These are phyloP conservation scores for Drosophila guanche DNA, from an alignment of 1,140 invertebrate genomes.

Conservation along the genomic window DNA sequence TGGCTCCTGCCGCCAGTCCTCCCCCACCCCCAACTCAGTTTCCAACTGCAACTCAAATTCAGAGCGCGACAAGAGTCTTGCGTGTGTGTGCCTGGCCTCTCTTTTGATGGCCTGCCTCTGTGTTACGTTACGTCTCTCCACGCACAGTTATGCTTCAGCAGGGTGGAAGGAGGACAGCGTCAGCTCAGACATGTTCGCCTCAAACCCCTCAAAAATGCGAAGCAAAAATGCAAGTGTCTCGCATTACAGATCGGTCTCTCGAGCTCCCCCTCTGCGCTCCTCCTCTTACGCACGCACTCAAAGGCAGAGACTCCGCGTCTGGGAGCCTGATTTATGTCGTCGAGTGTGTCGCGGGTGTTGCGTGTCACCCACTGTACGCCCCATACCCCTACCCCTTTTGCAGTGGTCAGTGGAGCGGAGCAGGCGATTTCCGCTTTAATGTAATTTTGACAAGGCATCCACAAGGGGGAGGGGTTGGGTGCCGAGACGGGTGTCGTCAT, in stretches of 20 bases:
- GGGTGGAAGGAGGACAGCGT: constrained; percentile 6
- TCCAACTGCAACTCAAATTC: constrained; percentile 14
- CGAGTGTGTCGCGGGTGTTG: constrained; percentile 78
- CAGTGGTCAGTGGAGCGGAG: constrained; percentile 55
- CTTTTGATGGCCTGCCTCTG: too few species aligned
- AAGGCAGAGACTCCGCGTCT: constrained; percentile 1
- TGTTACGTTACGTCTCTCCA: constrained; percentile 56
- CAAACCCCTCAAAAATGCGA: constrained; percentile 24
- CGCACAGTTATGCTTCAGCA: constrained; percentile 43
- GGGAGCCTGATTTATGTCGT: constrained; percentile 67
- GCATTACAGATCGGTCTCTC: constrained; percentile 43
- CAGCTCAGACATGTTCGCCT: constrained; percentile 58
- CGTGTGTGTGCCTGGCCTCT: constrained; percentile 43
- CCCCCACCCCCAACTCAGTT: constrained; percentile 9
- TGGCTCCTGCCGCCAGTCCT: not conserved
- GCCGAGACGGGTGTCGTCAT: constrained; percentile 31
- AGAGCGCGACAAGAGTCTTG: constrained; percentile 14
- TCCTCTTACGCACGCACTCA: constrained; percentile 1
- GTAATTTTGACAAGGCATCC: constrained; percentile 76
- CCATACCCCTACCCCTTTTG: constrained; percentile 4
- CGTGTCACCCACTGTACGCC: constrained; percentile 35
- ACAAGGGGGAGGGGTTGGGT: not conserved
- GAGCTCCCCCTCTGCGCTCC: not conserved
- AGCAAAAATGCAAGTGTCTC: constrained; percentile 65
- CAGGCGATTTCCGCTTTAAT: constrained; percentile 75